Conservation (phyloP, 2,113 vertebrate species). For the Trochalopteron elliotii region DNA sequence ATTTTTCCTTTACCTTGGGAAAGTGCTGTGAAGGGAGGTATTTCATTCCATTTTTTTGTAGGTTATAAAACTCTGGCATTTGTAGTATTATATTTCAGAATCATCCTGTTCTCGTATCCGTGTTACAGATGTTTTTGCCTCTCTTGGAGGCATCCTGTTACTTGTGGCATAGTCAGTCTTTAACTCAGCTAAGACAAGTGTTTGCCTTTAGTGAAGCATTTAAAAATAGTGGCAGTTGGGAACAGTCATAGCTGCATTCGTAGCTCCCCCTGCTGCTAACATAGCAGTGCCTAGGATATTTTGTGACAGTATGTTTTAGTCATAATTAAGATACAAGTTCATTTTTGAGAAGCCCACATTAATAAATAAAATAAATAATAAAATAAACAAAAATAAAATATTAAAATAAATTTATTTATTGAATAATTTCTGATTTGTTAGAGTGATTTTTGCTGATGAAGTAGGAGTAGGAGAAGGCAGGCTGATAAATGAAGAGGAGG, state of each 20-base stretch:
- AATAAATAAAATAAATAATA: no score
- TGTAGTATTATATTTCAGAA: background rate
- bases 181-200: background rate
- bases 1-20: background rate
- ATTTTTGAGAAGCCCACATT: background rate
- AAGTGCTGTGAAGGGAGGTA: background rate
- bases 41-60: background rate
- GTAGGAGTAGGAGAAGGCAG: background rate
- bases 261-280: slow-evolving; percentile 59
- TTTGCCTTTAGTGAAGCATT: background rate
- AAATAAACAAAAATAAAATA: no score
- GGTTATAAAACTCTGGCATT: background rate
- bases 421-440: background rate
- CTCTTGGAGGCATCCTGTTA: background rate
- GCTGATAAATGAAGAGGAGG: background rate
- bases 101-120: background rate
- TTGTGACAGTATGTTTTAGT: background rate
- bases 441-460: background rate
- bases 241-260: background rate
- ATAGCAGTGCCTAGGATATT: background rate
- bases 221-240: background rate
- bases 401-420: background rate
- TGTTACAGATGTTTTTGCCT: background rate
- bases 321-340: background rate
- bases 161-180: background rate